Conservation (phyloP, 2,888 invertebrate genomes). For the Sericinus montela region DNA sequence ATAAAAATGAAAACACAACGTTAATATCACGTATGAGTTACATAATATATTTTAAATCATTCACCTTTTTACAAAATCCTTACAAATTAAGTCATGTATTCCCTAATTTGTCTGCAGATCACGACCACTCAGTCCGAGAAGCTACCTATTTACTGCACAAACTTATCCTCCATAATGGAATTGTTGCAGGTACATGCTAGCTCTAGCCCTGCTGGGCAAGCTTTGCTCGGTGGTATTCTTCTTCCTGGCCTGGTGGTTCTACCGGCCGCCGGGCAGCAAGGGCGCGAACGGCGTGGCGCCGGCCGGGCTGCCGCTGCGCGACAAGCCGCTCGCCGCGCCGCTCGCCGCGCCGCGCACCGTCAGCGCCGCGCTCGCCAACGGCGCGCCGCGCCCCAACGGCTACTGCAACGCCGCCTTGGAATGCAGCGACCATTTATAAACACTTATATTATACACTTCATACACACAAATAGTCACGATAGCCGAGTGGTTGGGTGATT, state of each 20-base stretch:
- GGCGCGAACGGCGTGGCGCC: constrained; percentile 42
- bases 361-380: constrained; percentile 34
- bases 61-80: too few species aligned
- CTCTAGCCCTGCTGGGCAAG: constrained; percentile 85
- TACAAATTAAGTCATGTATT: too few species aligned
- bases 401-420: constrained; percentile 69
- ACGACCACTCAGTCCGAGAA: too few species aligned
- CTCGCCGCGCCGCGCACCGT: constrained; percentile 22
- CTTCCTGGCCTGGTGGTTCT: constrained; percentile 87
- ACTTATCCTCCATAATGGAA: too few species aligned
- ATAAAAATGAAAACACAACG: too few species aligned
- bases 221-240: constrained; percentile 85
- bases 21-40: too few species aligned
- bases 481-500: too few species aligned
- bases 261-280: constrained; percentile 81
- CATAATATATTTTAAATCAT: too few species aligned
- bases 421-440: constrained; percentile 67
- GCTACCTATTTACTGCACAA: too few species aligned
- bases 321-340: constrained; percentile 28
- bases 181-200: constrained; percentile 83
- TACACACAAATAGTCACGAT: too few species aligned
- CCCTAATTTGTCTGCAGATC: too few species aligned
- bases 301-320: constrained; percentile 12
- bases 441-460: too few species aligned
- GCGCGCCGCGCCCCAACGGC: constrained; percentile 42